Evolutionary conservation across 1,140 invertebrate species (phyloP).

Genomic region (Copidosoma floridanum): DNA sequence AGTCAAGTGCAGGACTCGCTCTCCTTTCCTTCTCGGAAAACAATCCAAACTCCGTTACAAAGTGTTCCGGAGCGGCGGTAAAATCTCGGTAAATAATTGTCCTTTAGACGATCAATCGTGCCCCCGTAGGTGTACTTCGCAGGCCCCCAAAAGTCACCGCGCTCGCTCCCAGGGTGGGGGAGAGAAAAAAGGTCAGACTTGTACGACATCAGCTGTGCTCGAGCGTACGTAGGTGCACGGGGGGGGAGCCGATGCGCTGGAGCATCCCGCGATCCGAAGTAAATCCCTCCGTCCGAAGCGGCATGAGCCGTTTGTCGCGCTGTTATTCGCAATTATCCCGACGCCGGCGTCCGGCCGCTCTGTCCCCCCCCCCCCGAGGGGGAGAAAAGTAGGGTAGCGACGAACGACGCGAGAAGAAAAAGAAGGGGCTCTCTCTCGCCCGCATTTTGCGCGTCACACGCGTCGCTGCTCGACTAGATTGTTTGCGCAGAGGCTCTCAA

Average conservation of each 20-base stretch:
- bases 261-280: conserved; percentile 30
- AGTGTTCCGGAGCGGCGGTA: too few relatives aligned
- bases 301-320: conserved; percentile 51
- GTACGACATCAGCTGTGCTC: too few relatives aligned
- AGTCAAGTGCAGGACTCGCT: too few relatives aligned
- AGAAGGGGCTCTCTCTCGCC: conserved; percentile 45
- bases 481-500: conserved; percentile 58
- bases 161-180: background rate
- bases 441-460: conserved; percentile 59
- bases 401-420: conserved; percentile 30
- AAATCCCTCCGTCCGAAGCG: conserved; percentile 29
- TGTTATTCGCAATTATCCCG: conserved; percentile 57
- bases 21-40: too few relatives aligned
- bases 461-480: conserved; percentile 57
- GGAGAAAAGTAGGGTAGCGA: conserved; percentile 21
- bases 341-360: conserved; percentile 49
- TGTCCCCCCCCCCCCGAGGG: conserved; percentile 29
- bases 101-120: conserved; percentile 11
- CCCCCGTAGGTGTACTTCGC: background rate
- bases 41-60: background rate
- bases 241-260: conserved; percentile 19
- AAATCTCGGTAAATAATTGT: too few relatives aligned
- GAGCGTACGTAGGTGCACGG: background rate
- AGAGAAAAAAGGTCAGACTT: background rate
- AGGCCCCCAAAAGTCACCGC: background rate